A percentile compares a stretch with the other conserved stretches of the same genome.
Evolutionary conservation across 2,888 invertebrate species (phyloP).

Genomic region (Epirrhoe alternata): DNA sequence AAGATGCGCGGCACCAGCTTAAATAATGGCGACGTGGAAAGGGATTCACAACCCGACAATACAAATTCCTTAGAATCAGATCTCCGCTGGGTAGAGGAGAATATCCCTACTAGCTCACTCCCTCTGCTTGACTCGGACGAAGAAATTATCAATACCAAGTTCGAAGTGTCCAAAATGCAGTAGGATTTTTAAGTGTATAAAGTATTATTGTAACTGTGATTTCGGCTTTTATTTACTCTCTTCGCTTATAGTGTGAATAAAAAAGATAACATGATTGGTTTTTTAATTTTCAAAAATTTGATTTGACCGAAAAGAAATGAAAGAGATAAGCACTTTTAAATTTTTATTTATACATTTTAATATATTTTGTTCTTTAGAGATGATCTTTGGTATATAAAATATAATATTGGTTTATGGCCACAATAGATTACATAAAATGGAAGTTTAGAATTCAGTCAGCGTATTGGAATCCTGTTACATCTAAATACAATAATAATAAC

Average conservation of each 20-base stretch:
- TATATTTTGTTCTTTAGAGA: slow-evolving; percentile 76
- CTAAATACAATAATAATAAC: slow-evolving; percentile 47
- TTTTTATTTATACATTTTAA: slow-evolving; percentile 68
- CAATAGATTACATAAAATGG: slow-evolving; percentile 64
- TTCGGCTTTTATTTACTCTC: slow-evolving; percentile 48
- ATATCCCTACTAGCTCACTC: slow-evolving; percentile 92
- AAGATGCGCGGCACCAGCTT: slow-evolving; percentile 87
- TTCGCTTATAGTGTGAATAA: slow-evolving; percentile 43
- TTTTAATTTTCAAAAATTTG: slow-evolving; percentile 11
- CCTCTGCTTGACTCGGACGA: slow-evolving; percentile 90
- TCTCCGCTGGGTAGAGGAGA: slow-evolving; percentile 95
- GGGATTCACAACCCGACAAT: slow-evolving; percentile 51
- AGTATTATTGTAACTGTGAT: slow-evolving; percentile 56
- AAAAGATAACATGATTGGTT: slow-evolving; percentile 18
- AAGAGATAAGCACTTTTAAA: slow-evolving; percentile 43
- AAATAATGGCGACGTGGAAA: slow-evolving; percentile 53
- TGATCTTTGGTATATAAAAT: slow-evolving; percentile 80
- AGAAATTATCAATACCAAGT: slow-evolving; percentile 93
- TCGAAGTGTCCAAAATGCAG: slow-evolving; percentile 96
- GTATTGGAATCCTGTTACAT: slow-evolving; percentile 55
- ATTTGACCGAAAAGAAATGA: slow-evolving; percentile 10
- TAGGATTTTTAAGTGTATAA: slow-evolving; percentile 64
- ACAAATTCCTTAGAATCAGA: slow-evolving; percentile 73
- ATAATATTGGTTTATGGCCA: slow-evolving; percentile 77
- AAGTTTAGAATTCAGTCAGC: slow-evolving; percentile 66